Conservation (phyloP, 2,888 invertebrate species). For the Trypoxylon attenuatum region DNA sequence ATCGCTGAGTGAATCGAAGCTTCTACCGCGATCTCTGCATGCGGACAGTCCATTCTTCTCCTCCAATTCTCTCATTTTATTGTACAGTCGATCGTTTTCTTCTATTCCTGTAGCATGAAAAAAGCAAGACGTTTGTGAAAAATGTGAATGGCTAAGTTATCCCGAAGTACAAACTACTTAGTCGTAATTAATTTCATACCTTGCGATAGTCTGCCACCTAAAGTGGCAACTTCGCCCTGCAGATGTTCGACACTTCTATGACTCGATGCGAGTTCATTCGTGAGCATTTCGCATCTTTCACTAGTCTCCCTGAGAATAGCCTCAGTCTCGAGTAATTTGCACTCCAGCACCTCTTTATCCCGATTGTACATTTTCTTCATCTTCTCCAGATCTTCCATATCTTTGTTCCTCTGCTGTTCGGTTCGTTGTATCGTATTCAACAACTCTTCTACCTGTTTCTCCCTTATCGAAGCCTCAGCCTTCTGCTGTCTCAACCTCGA, state of each 20-base stretch:
- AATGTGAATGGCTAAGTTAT: no score
- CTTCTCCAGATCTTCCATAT: slow-evolving; percentile 81
- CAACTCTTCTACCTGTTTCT: slow-evolving; percentile 86
- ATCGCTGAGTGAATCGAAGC: slow-evolving; percentile 87
- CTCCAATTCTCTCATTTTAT: slow-evolving; percentile 84
- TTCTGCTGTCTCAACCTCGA: slow-evolving; percentile 82
- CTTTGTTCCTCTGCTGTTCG: slow-evolving; percentile 84
- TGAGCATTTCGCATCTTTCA: slow-evolving; percentile 80
- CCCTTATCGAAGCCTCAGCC: slow-evolving; percentile 82
- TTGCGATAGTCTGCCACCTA: slow-evolving; percentile 81
- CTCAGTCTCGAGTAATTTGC: slow-evolving; percentile 81
- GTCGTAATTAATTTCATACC: slow-evolving; percentile 65
- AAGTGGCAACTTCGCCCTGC: slow-evolving; percentile 81
- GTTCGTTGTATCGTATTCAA: slow-evolving; percentile 85
- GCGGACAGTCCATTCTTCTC: slow-evolving; percentile 77
- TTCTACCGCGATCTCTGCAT: slow-evolving; percentile 79
- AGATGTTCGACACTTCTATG: slow-evolving; percentile 81
- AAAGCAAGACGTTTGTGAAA: neutral
- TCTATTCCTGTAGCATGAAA: slow-evolving; percentile 76
- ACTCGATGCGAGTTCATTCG: slow-evolving; percentile 81
- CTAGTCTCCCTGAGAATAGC: slow-evolving; percentile 82
- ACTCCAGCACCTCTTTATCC: slow-evolving; percentile 82
- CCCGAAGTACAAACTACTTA: no score
- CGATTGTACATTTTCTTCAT: slow-evolving; percentile 79
- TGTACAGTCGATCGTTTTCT: slow-evolving; percentile 85